These are phyloP conservation scores for Ondatra zibethicus DNA, from an alignment of 2,113 vertebrate genomes.

Conservation along the genomic window DNA sequence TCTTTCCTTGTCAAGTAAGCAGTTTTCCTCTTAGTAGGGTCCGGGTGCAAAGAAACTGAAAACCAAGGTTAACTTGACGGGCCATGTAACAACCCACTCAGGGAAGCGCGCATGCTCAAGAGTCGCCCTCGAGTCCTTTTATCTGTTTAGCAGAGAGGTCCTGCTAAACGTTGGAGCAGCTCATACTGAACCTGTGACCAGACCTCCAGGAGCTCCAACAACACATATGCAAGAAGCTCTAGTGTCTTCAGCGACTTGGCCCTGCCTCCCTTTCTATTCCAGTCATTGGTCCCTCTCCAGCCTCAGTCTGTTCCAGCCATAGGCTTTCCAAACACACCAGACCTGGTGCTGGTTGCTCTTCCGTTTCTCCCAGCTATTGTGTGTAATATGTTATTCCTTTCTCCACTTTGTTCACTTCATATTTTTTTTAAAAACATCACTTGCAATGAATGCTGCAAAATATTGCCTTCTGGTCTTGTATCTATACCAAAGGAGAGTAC, in stretches of 20 bases:
- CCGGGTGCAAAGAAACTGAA: too few relatives aligned
- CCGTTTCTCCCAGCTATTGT: not conserved
- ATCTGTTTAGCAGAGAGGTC: too few relatives aligned
- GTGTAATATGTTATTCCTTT: not conserved
- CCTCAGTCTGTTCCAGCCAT: not conserved
- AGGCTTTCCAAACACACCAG: not conserved
- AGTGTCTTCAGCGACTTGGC: rapidly evolving
- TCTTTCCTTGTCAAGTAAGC: too few relatives aligned
- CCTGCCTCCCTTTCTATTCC: not conserved
- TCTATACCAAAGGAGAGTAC: not conserved
- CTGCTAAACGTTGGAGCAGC: not conserved
- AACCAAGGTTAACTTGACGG: not conserved
- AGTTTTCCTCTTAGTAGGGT: not conserved
- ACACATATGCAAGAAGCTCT: not conserved
- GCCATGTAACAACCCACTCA: not conserved
- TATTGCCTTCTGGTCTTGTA: not conserved
- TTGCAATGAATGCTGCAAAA: not conserved
- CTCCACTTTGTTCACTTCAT: not conserved
- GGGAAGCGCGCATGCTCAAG: not conserved
- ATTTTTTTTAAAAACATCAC: not conserved
- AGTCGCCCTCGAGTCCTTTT: not conserved
- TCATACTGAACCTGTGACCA: too few relatives aligned
- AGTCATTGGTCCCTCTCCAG: rapidly evolving
- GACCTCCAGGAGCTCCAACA: not conserved
- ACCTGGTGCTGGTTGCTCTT: not conserved